Evolutionary conservation across 64 coral and sea anemone species (phyloP).

Genomic region (Montipora efflorescens): DNA sequence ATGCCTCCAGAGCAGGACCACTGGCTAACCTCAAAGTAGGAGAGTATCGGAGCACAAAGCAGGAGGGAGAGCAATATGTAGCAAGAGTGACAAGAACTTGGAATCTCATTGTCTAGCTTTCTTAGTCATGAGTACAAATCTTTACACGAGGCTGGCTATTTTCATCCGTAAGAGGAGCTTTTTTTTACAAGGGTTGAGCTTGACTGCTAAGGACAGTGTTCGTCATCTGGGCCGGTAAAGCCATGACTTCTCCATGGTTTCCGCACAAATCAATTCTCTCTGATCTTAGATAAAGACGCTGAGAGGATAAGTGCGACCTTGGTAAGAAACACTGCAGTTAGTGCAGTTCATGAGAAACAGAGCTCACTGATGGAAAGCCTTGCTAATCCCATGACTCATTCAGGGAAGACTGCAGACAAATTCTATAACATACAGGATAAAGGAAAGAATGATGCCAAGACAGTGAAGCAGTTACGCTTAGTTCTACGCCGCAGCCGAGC

Average conservation of each 20-base stretch:
- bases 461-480: neutral
- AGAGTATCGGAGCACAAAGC: slow-evolving; percentile 12
- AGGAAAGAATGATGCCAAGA: slow-evolving; percentile 51
- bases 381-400: slow-evolving; percentile 64
- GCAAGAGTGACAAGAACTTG: slow-evolving; percentile 62
- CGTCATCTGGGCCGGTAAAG: slow-evolving; percentile 28
- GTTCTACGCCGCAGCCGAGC: neutral
- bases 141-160: slow-evolving; percentile 16
- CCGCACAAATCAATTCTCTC: slow-evolving; percentile 38
- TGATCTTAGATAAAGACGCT: slow-evolving; percentile 41
- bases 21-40: slow-evolving; percentile 26
- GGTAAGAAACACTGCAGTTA: neutral
- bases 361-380: slow-evolving; percentile 51
- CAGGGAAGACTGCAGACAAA: slow-evolving; percentile 57
- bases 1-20: slow-evolving; percentile 38
- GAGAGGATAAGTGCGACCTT: slow-evolving; percentile 33
- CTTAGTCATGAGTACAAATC: slow-evolving; percentile 37
- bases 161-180: slow-evolving; percentile 46
- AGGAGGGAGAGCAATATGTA: slow-evolving; percentile 42
- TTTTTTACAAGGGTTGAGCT: neutral
- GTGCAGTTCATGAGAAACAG: slow-evolving; percentile 20
- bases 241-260: slow-evolving; percentile 54
- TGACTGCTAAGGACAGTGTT: slow-evolving; percentile 38
- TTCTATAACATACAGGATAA: slow-evolving; percentile 32
- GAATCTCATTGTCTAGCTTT: slow-evolving; percentile 40